Percentiles rank a stretch among this genome's conserved stretches.
These are phyloP conservation scores for Megaleporinus macrocephalus DNA, from an alignment of 2,113 vertebrate genomes.

Conservation along the genomic window DNA sequence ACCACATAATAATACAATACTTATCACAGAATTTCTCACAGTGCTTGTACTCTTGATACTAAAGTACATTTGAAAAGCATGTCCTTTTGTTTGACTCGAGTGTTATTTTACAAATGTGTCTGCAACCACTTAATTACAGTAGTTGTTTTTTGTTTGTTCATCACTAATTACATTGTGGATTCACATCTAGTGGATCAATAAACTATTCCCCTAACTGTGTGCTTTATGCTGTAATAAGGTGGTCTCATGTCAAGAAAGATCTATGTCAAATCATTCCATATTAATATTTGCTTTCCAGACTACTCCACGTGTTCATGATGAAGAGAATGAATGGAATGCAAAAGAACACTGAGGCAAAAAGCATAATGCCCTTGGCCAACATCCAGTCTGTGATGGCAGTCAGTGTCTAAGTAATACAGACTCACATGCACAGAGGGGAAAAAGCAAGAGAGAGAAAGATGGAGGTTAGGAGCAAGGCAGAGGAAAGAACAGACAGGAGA, in stretches of 20 bases:
- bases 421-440: slow-evolving; percentile 23
- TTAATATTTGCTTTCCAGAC: background rate
- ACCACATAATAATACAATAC: no score
- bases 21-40: no score
- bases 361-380: slow-evolving; percentile 18
- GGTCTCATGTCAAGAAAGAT: background rate
- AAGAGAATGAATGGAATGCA: background rate
- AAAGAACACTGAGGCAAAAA: slow-evolving; percentile 2
- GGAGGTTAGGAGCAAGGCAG: slow-evolving; percentile 1
- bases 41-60: no score
- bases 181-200: background rate
- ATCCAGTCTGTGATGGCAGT: slow-evolving; percentile 2
- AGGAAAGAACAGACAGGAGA: background rate
- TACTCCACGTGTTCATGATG: background rate
- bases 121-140: no score
- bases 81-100: no score
- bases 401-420: slow-evolving; percentile 26
- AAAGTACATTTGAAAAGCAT: no score
- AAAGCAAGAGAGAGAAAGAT: slow-evolving; percentile 19
- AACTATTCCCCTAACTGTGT: background rate
- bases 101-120: no score
- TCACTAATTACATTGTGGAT: no score
- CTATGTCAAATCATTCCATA: background rate
- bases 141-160: no score
- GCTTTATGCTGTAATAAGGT: background rate